Percentiles rank a stretch among this genome's conserved stretches.
phyloP scores from a whole-genome alignment of 2,797 vertebrate genomes.

The Muraenolepis orangiensis region DNA sequence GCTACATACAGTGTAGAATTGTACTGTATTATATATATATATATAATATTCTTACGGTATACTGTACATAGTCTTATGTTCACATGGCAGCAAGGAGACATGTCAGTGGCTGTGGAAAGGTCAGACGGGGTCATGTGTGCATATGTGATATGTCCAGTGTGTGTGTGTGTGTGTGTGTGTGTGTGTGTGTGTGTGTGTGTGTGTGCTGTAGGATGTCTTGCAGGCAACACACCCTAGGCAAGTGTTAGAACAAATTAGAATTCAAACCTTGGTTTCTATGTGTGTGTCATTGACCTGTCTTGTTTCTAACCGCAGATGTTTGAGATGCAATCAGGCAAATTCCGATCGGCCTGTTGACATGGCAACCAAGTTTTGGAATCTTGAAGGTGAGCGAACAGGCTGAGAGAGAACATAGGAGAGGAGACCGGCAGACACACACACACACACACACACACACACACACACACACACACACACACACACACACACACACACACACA shows the following conservation, averaged over 20 bases:
- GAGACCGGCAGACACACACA: neutral
- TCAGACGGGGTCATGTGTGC: neutral
- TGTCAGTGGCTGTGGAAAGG: neutral
- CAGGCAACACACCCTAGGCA: neutral
- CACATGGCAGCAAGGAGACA: neutral
- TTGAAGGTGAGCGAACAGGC: neutral
- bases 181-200: neutral
- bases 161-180: neutral
- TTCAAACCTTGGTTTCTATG: neutral
- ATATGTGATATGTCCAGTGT: neutral
- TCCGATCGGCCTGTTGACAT: neutral
- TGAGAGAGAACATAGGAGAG: neutral
- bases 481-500: neutral
- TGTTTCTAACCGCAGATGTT: neutral
- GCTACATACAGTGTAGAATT: no score
- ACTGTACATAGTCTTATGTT: neutral
- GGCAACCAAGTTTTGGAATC: neutral
- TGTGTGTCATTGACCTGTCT: neutral
- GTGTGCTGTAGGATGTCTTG: neutral
- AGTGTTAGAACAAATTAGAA: neutral
- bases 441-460: neutral
- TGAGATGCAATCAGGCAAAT: neutral
- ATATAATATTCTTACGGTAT: neutral
- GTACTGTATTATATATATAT: neutral
- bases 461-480: neutral